Conservation (phyloP, 2,113 vertebrate species). For the Lamprotornis superbus region DNA sequence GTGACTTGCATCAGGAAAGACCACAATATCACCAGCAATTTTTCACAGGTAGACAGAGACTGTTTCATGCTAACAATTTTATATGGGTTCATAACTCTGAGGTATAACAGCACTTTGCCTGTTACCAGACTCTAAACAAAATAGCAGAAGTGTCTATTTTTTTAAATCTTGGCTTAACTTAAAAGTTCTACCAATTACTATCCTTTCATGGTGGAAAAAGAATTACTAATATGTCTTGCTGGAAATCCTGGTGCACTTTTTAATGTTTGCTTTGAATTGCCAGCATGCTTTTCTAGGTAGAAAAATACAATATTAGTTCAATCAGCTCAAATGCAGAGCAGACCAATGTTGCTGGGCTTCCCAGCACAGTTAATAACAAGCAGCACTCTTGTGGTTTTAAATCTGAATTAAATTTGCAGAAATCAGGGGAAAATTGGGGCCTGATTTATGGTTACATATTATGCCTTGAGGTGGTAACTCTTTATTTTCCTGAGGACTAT, state of each 20-base stretch:
- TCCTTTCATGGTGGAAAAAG: background rate
- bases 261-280: background rate
- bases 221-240: background rate
- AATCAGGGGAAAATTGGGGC: background rate
- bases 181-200: background rate
- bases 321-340: background rate
- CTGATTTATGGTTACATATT: background rate
- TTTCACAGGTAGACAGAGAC: background rate
- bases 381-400: background rate
- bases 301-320: background rate
- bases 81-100: background rate
- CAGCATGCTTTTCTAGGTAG: background rate
- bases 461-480: background rate
- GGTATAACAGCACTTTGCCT: background rate
- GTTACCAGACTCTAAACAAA: background rate
- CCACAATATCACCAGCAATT: background rate
- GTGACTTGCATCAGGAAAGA: background rate
- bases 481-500: background rate
- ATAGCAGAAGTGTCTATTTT: background rate
- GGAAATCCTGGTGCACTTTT: background rate
- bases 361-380: background rate
- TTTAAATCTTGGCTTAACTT: background rate
- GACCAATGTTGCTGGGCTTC: background rate
- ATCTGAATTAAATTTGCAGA: background rate
- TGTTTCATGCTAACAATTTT: background rate